phyloP scores from a whole-genome alignment of 2,113 vertebrate genomes.

The Mormyrus lacerda region DNA sequence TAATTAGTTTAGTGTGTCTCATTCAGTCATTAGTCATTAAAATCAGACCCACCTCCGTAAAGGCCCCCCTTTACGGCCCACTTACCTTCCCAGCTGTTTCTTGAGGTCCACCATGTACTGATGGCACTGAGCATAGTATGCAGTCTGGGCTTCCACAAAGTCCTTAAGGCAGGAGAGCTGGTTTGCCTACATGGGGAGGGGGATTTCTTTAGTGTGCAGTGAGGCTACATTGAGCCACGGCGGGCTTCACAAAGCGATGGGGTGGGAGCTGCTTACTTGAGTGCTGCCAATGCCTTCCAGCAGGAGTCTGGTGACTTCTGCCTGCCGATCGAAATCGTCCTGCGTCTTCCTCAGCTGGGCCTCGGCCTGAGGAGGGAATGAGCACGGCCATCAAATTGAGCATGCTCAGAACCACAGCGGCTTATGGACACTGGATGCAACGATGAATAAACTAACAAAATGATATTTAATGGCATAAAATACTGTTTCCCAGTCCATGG shows the following conservation, averaged over 20 bases:
- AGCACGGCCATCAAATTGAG: not conserved
- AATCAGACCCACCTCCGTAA: not conserved
- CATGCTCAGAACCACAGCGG: not conserved
- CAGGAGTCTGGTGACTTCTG: conserved; percentile 91
- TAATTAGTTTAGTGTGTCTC: not conserved
- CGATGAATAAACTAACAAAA: not conserved
- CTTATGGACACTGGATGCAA: not conserved
- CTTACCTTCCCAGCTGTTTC: conserved; percentile 92
- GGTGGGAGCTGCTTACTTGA: conserved; percentile 67
- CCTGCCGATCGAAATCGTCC: conserved; percentile 94
- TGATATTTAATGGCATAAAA: not conserved
- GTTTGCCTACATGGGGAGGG: conserved; percentile 67
- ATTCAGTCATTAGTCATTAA: not conserved
- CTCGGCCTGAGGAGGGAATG: conserved; percentile 66
- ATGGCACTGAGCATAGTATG: conserved; percentile 93
- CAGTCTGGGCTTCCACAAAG: conserved; percentile 94
- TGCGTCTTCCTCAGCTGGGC: conserved; percentile 91
- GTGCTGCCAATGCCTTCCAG: conserved; percentile 93
- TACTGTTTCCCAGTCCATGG: too few species aligned
- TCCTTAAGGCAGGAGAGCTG: conserved; percentile 93
- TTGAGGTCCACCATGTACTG: conserved; percentile 97
- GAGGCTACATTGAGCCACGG: not conserved
- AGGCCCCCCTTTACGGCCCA: not conserved
- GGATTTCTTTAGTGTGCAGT: not conserved
- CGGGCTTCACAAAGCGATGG: not conserved